Conservation (phyloP, 2,797 vertebrate species). For the Petrocephalus sullivani region DNA sequence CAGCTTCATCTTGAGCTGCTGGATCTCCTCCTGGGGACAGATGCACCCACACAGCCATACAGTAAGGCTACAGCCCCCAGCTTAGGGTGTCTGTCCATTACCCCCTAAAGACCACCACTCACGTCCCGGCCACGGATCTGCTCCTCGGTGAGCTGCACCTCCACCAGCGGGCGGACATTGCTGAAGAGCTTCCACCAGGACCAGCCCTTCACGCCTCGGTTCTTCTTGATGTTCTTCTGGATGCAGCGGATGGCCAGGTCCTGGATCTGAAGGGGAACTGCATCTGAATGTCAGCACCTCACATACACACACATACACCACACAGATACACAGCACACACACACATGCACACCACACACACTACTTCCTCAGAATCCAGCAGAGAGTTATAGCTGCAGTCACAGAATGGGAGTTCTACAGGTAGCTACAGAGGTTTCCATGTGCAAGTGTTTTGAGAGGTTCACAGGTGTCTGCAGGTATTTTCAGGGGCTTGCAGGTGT, state of each 20-base stretch:
- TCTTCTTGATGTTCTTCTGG: slow-evolving; percentile 90
- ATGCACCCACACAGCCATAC: neutral
- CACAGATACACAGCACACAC: neutral
- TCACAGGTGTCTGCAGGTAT: too few relatives aligned
- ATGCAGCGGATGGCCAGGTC: slow-evolving; percentile 78
- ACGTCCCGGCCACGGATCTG: slow-evolving; percentile 91
- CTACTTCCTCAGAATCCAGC: neutral
- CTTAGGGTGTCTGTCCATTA: neutral
- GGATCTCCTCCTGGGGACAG: slow-evolving; percentile 82
- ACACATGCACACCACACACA: neutral
- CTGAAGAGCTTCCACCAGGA: slow-evolving; percentile 97
- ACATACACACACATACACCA: neutral
- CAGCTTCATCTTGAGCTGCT: slow-evolving; percentile 80
- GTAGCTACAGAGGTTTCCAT: neutral
- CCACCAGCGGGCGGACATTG: slow-evolving; percentile 86
- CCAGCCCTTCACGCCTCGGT: slow-evolving; percentile 89
- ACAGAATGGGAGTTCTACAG: neutral
- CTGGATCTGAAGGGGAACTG: slow-evolving; percentile 61
- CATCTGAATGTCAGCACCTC: neutral
- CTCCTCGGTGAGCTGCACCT: slow-evolving; percentile 91
- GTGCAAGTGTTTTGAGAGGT: too few relatives aligned
- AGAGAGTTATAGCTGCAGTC: neutral
- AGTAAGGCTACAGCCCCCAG: neutral
- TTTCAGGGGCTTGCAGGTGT: neutral
- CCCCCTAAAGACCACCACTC: slow-evolving; percentile 35